Conservation (phyloP, 2,888 invertebrate genomes). For the Volucella zonaria region DNA sequence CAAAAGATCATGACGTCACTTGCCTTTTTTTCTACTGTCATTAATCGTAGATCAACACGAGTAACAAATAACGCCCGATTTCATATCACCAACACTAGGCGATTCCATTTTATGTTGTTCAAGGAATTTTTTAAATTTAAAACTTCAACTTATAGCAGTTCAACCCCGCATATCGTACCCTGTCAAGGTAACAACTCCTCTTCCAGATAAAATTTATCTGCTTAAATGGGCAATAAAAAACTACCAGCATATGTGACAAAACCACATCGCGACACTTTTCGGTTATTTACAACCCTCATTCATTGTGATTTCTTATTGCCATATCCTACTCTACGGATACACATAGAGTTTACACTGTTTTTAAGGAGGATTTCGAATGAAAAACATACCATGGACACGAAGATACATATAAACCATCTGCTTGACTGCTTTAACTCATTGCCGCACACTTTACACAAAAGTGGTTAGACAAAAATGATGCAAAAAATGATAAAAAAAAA, state of each 20-base stretch:
- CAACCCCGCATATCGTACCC: neutral
- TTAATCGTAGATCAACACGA: no score
- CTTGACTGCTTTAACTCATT: conserved; percentile 12
- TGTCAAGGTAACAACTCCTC: conserved; percentile 5
- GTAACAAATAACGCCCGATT: no score
- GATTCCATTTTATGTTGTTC: no score
- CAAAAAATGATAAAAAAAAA: neutral
- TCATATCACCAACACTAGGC: no score
- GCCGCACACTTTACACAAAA: neutral
- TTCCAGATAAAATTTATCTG: conserved; percentile 45
- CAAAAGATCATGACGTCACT: no score
- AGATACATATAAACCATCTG: neutral
- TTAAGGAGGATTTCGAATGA: conserved; percentile 4
- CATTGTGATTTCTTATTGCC: conserved; percentile 46
- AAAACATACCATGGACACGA: neutral
- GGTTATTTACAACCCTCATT: conserved; percentile 56
- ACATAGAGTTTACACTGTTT: conserved; percentile 3
- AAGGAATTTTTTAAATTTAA: no score
- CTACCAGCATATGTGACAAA: conserved; percentile 47
- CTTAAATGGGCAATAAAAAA: conserved; percentile 50
- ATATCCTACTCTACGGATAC: neutral
- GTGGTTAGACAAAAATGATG: neutral
- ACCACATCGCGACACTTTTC: conserved; percentile 55
- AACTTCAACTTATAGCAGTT: neutral
- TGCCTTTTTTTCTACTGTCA: no score